Evolutionary conservation across 92 coral and sea anemone genomes (phyloP).

Genomic region (Zoanthus solanderi): DNA sequence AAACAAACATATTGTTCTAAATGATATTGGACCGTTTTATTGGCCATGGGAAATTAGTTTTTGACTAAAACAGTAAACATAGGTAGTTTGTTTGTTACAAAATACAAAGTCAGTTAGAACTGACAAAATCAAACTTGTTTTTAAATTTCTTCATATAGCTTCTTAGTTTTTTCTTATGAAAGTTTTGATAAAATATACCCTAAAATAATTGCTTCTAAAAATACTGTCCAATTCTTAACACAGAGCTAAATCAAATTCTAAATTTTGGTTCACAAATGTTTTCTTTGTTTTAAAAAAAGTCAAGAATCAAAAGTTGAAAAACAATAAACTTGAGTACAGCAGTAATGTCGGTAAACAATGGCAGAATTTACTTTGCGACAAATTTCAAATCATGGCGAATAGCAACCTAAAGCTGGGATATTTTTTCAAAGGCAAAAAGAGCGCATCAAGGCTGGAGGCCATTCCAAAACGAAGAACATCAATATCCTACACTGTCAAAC

Average conservation of each 20-base stretch:
- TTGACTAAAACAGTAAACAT: too few species aligned
- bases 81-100: too few species aligned
- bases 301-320: not conserved
- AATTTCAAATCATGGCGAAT: slow-evolving; percentile 31
- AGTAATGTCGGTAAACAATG: not conserved
- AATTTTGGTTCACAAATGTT: not conserved
- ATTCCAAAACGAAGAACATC: slow-evolving; percentile 59
- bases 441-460: slow-evolving; percentile 18
- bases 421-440: slow-evolving; percentile 72
- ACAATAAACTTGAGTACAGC: not conserved
- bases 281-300: not conserved
- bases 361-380: slow-evolving; percentile 29
- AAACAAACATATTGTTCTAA: too few species aligned
- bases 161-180: too few species aligned
- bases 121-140: too few species aligned
- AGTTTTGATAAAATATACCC: too few species aligned
- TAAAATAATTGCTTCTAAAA: too few species aligned
- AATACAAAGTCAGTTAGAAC: too few species aligned
- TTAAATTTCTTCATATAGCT: too few species aligned
- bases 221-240: too few species aligned
- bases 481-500: slow-evolving; percentile 62
- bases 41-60: too few species aligned
- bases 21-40: too few species aligned
- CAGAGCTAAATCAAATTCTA: not conserved
- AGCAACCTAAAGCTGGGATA: slow-evolving; percentile 48